These are phyloP conservation scores for Cyanistes caeruleus DNA, from an alignment of 2,113 vertebrate species.

Conservation along the genomic window DNA sequence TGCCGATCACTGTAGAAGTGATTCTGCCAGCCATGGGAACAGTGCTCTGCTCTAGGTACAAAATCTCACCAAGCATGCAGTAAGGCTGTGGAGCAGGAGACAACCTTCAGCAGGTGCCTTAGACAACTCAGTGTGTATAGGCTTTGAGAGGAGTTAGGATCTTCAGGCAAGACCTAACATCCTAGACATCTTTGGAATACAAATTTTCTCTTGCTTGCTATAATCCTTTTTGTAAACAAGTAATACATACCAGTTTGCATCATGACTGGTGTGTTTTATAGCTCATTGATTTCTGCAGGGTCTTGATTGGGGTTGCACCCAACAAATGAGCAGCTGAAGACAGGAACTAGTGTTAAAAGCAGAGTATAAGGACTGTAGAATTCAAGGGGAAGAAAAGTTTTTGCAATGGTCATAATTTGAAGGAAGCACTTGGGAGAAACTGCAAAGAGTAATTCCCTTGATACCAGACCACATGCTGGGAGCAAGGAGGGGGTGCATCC, in stretches of 20 bases:
- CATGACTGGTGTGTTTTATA: not conserved
- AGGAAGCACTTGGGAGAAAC: slow-evolving; percentile 7
- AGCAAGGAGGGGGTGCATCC: not conserved
- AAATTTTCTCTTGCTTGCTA: not conserved
- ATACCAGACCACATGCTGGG: not conserved
- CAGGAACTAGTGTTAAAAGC: not conserved
- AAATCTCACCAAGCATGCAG: not conserved
- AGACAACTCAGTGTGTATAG: not conserved
- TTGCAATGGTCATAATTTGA: not conserved
- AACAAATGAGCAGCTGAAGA: not conserved
- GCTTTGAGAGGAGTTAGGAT: not conserved
- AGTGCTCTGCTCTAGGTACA: not conserved
- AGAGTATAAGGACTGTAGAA: not conserved
- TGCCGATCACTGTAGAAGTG: accelerated
- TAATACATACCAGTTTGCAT: not conserved
- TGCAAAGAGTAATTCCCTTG: not conserved
- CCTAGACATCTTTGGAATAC: not conserved
- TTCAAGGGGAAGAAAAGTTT: not conserved
- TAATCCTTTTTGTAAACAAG: not conserved
- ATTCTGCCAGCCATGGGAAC: not conserved
- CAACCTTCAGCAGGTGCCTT: not conserved
- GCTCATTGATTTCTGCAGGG: not conserved
- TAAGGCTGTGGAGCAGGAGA: not conserved
- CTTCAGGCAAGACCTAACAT: not conserved
- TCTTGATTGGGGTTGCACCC: not conserved